A percentile compares a stretch with the other conserved stretches of the same genome.
phyloP scores from a whole-genome alignment of 2,797 vertebrate genomes.

The Spinibarbus caldwelli region DNA sequence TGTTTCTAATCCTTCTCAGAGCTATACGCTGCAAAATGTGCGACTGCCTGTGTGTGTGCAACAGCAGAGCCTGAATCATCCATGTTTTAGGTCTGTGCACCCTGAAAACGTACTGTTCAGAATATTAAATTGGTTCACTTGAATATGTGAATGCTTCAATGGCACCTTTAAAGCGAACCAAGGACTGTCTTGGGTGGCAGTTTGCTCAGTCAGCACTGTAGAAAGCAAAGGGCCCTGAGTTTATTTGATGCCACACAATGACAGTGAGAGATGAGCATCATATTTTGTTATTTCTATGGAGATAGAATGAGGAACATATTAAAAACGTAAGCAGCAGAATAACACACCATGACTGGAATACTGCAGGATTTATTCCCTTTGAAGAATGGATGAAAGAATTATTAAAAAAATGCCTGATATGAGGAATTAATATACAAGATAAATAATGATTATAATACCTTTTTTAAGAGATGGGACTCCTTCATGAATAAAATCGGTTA shows the following conservation, averaged over 20 bases:
- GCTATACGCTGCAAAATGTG: not conserved
- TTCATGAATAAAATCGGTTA: not conserved
- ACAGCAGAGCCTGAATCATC: not conserved
- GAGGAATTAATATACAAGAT: slow-evolving; percentile 4
- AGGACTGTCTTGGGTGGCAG: not conserved
- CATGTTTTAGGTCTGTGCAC: not conserved
- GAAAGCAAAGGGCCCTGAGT: too few species aligned
- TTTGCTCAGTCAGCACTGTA: not conserved
- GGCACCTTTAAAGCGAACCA: not conserved
- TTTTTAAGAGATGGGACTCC: not conserved
- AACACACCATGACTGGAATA: not conserved
- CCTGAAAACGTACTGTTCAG: not conserved
- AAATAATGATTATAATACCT: slow-evolving; percentile 6
- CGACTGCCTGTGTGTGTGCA: not conserved
- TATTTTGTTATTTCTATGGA: slow-evolving; percentile 8
- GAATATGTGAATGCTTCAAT: not conserved
- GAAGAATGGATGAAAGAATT: not conserved
- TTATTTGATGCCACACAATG: not conserved
- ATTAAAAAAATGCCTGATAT: not conserved
- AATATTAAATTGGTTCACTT: not conserved
- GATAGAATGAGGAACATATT: not conserved
- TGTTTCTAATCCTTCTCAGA: slow-evolving; percentile 31
- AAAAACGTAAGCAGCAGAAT: not conserved
- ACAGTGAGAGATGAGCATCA: not conserved
- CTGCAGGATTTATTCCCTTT: not conserved